These are phyloP conservation scores for Heterodera carotae DNA, from an alignment of 1,140 invertebrate species.

Conservation along the genomic window DNA sequence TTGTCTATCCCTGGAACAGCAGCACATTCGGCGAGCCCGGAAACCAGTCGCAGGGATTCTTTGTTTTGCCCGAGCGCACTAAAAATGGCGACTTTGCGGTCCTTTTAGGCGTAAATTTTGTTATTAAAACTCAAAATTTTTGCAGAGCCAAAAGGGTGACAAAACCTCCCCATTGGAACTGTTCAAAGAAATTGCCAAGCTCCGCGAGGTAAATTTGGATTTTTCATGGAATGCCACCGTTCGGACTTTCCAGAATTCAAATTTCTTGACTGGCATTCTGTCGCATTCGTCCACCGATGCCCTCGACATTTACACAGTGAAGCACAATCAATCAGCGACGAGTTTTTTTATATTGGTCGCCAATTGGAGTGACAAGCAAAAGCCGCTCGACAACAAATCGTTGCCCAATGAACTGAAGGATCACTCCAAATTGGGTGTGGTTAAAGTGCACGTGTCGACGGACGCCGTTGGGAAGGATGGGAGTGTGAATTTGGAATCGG, in stretches of 20 bases:
- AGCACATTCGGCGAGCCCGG: neutral
- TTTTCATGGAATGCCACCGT: neutral
- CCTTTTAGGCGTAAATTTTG: neutral
- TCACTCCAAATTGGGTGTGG: neutral
- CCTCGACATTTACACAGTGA: constrained; percentile 12
- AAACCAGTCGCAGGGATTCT: constrained; percentile 14
- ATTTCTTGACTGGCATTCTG: constrained; percentile 3
- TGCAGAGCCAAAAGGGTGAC: constrained; percentile 20
- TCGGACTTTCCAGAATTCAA: constrained; percentile 1
- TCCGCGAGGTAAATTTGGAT: constrained; percentile 22
- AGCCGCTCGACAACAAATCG: neutral
- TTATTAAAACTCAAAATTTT: neutral
- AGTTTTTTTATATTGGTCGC: constrained; percentile 10
- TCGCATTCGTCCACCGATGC: neutral
- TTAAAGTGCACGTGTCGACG: constrained; percentile 5
- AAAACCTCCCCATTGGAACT: constrained; percentile 2
- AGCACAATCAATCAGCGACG: neutral
- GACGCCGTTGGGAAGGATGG: constrained; percentile 2
- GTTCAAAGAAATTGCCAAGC: constrained; percentile 18
- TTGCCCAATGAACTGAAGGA: constrained; percentile 16
- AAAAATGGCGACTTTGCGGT: constrained; percentile 20
- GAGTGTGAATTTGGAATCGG: constrained; percentile 11
- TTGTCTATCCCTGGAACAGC: constrained; percentile 23
- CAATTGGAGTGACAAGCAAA: constrained; percentile 16
- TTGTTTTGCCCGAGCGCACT: constrained; percentile 14